These are phyloP conservation scores for Himalopsyche anomala DNA, from an alignment of 2,888 invertebrate species.

Conservation along the genomic window DNA sequence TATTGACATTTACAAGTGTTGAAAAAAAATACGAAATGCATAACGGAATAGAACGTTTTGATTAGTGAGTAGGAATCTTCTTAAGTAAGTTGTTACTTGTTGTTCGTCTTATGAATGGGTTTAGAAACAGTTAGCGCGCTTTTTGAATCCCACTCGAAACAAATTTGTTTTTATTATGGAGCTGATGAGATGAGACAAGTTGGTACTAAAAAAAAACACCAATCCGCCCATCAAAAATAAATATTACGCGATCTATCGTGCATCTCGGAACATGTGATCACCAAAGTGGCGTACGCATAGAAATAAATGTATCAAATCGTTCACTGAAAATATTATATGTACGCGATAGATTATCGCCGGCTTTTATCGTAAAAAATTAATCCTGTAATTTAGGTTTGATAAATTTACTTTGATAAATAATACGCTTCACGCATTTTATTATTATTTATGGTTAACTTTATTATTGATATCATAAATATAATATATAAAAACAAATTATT, in stretches of 20 bases:
- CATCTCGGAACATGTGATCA: background rate
- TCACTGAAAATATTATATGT: too few species aligned
- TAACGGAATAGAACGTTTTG: slow-evolving; percentile 16
- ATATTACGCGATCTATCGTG: slow-evolving; percentile 5
- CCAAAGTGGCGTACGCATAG: background rate
- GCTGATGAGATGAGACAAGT: slow-evolving; percentile 12
- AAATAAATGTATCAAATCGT: background rate
- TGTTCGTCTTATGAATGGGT: background rate
- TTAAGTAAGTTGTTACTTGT: slow-evolving; percentile 21
- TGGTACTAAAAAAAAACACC: slow-evolving; percentile 4
- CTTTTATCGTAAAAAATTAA: too few species aligned
- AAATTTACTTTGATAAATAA: too few species aligned
- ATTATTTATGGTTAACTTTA: too few species aligned
- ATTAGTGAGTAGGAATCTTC: background rate
- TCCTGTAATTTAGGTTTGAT: too few species aligned
- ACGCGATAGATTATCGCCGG: too few species aligned
- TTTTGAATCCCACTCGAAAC: slow-evolving; percentile 5
- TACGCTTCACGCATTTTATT: too few species aligned
- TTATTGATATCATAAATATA: too few species aligned
- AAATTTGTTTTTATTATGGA: slow-evolving; percentile 14
- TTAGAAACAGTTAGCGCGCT: slow-evolving; percentile 15
- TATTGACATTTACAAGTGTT: background rate
- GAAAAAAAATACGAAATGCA: slow-evolving; percentile 1
- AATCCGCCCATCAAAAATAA: slow-evolving; percentile 30
- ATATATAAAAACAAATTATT: too few species aligned